These are phyloP conservation scores for Acanthopagrus latus DNA, from an alignment of 2,797 vertebrate species.

Conservation along the genomic window DNA sequence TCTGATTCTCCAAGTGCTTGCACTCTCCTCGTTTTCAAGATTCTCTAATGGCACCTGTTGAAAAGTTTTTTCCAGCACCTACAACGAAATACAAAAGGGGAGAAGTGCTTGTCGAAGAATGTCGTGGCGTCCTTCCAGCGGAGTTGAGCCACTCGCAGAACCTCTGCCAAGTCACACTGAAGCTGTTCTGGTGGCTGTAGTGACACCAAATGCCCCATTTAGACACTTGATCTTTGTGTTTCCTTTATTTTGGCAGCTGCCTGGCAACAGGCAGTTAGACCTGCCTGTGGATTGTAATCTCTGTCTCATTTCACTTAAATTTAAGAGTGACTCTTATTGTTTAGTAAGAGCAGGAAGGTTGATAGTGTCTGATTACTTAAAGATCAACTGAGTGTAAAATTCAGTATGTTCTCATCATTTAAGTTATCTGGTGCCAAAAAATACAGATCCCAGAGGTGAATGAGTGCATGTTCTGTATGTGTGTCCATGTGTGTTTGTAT, in stretches of 20 bases:
- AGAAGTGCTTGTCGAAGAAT: slow-evolving; percentile 73
- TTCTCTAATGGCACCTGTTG: slow-evolving; percentile 63
- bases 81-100: slow-evolving; percentile 67
- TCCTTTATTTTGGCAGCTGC: slow-evolving; percentile 77
- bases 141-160: slow-evolving; percentile 65
- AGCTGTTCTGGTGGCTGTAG: slow-evolving; percentile 77
- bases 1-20: slow-evolving; percentile 53
- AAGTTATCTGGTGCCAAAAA: slow-evolving; percentile 1
- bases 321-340: slow-evolving; percentile 44
- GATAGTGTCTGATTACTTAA: slow-evolving; percentile 34
- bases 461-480: slow-evolving; percentile 59
- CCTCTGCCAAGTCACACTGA: slow-evolving; percentile 75
- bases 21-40: slow-evolving; percentile 49
- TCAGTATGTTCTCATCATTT: slow-evolving; percentile 30
- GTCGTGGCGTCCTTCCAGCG: slow-evolving; percentile 75
- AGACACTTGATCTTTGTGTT: slow-evolving; percentile 80
- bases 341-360: slow-evolving; percentile 14
- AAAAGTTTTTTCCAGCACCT: slow-evolving; percentile 56
- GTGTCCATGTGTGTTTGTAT: slow-evolving; percentile 55
- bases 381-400: slow-evolving; percentile 30
- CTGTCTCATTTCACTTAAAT: slow-evolving; percentile 57
- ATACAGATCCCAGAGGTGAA: slow-evolving; percentile 44
- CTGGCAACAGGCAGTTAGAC: slow-evolving; percentile 68
- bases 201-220: slow-evolving; percentile 78
- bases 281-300: slow-evolving; percentile 56